Evolutionary conservation across 2,888 invertebrate species (phyloP).

Genomic region (Dryococelus australis): DNA sequence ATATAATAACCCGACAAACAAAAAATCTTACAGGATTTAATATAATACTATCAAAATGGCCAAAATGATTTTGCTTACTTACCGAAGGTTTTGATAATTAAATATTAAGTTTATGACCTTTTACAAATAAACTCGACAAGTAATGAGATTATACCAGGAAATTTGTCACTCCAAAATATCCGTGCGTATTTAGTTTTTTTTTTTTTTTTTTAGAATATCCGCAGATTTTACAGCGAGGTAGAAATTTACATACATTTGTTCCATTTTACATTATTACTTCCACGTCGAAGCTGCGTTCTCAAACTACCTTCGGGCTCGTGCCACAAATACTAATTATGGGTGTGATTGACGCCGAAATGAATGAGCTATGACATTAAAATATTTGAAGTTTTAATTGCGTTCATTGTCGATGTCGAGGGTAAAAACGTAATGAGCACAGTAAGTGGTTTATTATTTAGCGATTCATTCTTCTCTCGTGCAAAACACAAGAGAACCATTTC

Average conservation of each 20-base stretch:
- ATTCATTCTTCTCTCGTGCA: neutral
- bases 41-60: no score
- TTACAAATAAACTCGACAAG: no score
- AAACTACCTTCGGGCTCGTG: neutral
- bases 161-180: neutral
- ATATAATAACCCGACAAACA: no score
- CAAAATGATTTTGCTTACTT: no score
- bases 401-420: neutral
- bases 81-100: no score
- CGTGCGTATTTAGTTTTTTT: neutral
- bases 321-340: neutral
- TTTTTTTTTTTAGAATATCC: neutral
- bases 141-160: neutral
- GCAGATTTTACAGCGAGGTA: neutral
- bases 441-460: neutral
- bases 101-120: no score
- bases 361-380: neutral
- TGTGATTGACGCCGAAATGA: neutral
- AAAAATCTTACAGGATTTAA: no score
- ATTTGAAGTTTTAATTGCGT: neutral
- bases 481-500: neutral
- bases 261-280: neutral
- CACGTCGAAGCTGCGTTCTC: neutral
- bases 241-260: neutral
- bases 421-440: neutral